phyloP scores from a whole-genome alignment of 2,113 vertebrate species.

The Accipiter virgatus region DNA sequence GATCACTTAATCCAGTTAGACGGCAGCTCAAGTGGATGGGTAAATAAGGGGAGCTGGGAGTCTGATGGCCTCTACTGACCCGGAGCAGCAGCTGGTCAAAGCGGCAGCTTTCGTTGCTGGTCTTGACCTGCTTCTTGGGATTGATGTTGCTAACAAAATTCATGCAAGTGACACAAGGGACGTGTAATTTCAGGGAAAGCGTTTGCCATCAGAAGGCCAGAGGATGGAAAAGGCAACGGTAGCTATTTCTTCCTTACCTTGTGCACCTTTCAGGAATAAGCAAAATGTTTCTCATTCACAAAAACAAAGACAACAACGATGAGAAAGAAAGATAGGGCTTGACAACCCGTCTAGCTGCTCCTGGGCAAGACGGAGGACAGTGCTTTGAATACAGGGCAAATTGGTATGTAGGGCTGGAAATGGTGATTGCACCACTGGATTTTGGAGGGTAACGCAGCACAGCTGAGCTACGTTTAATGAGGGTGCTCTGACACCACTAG shows the following conservation, averaged over 20 bases:
- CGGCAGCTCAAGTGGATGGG: background rate
- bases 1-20: slow-evolving; percentile 36
- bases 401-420: background rate
- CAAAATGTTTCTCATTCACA: background rate
- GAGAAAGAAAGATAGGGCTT: background rate
- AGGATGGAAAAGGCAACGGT: background rate
- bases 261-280: background rate
- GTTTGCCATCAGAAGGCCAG: background rate
- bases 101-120: background rate
- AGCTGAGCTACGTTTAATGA: background rate
- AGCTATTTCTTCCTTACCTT: background rate
- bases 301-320: background rate
- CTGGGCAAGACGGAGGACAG: background rate
- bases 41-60: background rate
- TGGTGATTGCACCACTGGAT: background rate
- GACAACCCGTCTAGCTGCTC: background rate
- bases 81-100: background rate
- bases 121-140: background rate
- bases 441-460: background rate
- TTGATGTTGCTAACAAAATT: background rate
- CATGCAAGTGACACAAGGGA: background rate
- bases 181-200: background rate
- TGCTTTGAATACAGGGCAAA: background rate
- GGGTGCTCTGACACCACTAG: background rate
- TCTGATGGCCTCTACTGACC: background rate